Evolutionary conservation across 2,113 vertebrate species (phyloP).

Genomic region (Malurus elegans): DNA sequence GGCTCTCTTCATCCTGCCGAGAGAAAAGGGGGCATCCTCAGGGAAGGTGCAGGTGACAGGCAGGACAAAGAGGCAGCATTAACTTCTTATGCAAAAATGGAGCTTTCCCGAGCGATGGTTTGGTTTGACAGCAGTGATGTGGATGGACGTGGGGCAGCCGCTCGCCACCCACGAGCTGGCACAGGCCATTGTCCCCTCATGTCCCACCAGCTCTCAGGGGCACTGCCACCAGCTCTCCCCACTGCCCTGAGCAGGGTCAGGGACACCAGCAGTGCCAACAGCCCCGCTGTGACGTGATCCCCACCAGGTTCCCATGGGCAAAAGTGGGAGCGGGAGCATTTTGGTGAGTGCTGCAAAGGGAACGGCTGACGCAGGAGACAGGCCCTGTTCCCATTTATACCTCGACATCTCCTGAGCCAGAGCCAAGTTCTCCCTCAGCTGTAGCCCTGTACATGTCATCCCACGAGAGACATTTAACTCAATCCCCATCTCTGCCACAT

Average conservation of each 20-base stretch:
- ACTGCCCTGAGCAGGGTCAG: neutral
- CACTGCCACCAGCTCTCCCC: neutral
- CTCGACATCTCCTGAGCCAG: neutral
- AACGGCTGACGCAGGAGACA: neutral
- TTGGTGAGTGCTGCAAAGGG: neutral
- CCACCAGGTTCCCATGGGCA: neutral
- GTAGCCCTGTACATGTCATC: neutral
- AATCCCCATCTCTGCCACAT: neutral
- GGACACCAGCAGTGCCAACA: neutral
- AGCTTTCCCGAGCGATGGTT: neutral
- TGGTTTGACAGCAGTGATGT: constrained; percentile 23
- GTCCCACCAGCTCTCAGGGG: neutral
- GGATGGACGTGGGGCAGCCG: neutral
- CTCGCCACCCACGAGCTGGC: neutral
- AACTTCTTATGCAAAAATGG: constrained; percentile 34
- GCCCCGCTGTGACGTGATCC: neutral
- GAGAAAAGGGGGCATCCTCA: constrained; percentile 48
- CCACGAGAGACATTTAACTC: neutral
- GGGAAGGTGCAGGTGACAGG: neutral
- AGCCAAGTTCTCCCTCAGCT: neutral
- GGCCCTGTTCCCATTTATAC: neutral
- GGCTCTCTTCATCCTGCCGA: constrained; percentile 89
- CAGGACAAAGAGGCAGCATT: neutral
- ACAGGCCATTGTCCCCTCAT: rapidly evolving
- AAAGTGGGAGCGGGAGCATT: neutral